Base-by-base conservation (phyloP, 53 echinoderm and acorn worm genomes). In the Echinometra lucunter region DNA sequence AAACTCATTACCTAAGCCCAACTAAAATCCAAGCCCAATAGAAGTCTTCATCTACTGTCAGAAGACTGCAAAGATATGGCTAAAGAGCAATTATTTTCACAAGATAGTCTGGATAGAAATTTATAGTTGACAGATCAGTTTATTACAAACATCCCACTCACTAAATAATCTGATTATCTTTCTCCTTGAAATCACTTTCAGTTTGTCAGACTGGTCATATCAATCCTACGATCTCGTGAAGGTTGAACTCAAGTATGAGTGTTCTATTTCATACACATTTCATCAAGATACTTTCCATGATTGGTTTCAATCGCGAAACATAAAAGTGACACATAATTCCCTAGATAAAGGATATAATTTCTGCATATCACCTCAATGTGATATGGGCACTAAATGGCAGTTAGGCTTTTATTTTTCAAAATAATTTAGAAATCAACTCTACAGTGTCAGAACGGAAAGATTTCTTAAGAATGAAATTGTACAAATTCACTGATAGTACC, bases 101-200 rank as follows among this genome's bases (percentile, higher is more conserved):
- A 45, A 85, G 85, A 85, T 85, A 85, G 85, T 28, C 85, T 27
- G 49, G 85, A 49, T 85, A n/a, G 28, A 28, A 28, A 85, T 85
- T n/a, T 49, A 49, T 27, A 49, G 9, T 85, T 85, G 85, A 85
- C 85, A 53, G 47, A 85, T 85, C 85, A 27, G 47, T 53, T 85
- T 11, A 85, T 85, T 85, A 49, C n/a, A n/a, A n/a, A n/a, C 49
- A 85, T 85, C 85, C 85, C 11, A 85, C 81, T 44, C 85, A 28
- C n/a, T 85, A 47, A 49, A 47, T 28, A 85, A 85, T 85, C 85
- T 85, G 85, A 85, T 85, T 45, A 85, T 85, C n/a, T 85, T 85
- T 85, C 47, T 85, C 85, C 85, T 85, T 85, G 85, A 47, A n/a
- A 49, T 85, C 85, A 85, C 27, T 85, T 85, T 27, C 85, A 85